phyloP scores from a whole-genome alignment of 1,140 invertebrate species.

The Ceratitis capitata region DNA sequence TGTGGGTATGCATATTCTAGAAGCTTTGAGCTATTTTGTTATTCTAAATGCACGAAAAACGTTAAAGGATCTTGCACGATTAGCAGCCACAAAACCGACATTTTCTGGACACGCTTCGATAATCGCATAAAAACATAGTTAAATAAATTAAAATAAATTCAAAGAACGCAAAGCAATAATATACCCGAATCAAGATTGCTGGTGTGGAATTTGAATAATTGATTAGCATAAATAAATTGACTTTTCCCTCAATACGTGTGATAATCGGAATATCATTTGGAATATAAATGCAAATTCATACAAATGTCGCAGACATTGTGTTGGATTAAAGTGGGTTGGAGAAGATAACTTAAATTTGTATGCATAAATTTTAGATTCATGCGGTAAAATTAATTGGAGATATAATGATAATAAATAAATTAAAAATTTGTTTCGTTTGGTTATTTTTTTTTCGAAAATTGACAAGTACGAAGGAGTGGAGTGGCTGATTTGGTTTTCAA shows the following conservation, averaged over 20 bases:
- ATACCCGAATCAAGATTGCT: not conserved
- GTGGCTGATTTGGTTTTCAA: too few species aligned
- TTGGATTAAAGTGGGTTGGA: too few species aligned
- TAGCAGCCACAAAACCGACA: not conserved
- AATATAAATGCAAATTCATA: too few species aligned
- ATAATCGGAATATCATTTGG: not conserved
- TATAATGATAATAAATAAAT: too few species aligned
- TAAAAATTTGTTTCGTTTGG: too few species aligned
- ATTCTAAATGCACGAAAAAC: slow-evolving; percentile 15
- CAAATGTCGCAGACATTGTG: too few species aligned
- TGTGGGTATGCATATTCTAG: not conserved
- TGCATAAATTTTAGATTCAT: too few species aligned
- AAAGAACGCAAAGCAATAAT: not conserved
- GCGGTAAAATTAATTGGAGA: too few species aligned
- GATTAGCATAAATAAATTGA: slow-evolving; percentile 27
- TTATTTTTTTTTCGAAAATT: too few species aligned
- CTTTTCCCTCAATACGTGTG: not conserved
- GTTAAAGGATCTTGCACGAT: slow-evolving; percentile 19
- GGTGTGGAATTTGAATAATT: not conserved
- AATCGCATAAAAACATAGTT: not conserved
- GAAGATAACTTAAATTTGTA: too few species aligned
- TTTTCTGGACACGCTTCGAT: not conserved
- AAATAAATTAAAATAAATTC: not conserved
- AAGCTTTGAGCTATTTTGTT: not conserved
- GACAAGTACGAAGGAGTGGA: too few species aligned